phyloP scores from a whole-genome alignment of 1,140 invertebrate species.

The Drosophila orosa region DNA sequence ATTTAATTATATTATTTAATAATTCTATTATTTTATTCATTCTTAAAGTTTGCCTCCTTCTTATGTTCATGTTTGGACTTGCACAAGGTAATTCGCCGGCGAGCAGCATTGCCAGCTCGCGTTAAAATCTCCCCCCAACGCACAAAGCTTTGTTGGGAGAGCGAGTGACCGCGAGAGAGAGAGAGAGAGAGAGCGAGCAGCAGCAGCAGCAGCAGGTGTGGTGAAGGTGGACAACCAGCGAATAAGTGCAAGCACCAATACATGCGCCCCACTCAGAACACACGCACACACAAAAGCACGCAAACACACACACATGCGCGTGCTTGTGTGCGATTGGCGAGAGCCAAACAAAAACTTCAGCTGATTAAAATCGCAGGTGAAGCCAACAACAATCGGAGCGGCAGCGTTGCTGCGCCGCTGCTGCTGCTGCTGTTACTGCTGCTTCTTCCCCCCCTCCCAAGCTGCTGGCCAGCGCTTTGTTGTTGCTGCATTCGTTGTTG shows the following conservation, averaged over 20 bases:
- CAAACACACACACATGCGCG: background rate
- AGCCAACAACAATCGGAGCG: slow-evolving; percentile 44
- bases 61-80: slow-evolving; percentile 16
- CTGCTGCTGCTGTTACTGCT: slow-evolving; percentile 30
- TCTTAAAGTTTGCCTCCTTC: background rate
- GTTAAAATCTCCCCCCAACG: slow-evolving; percentile 5
- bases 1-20: too few relatives aligned
- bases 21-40: too few relatives aligned
- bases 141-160: slow-evolving; percentile 14
- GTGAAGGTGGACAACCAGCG: slow-evolving; percentile 62
- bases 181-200: slow-evolving; percentile 8
- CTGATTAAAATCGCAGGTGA: slow-evolving; percentile 78
- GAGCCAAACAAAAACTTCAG: slow-evolving; percentile 59
- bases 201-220: slow-evolving; percentile 72
- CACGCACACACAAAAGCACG: slow-evolving; percentile 1
- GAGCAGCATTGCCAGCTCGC: slow-evolving; percentile 55
- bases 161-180: slow-evolving; percentile 8
- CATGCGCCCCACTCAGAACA: slow-evolving; percentile 16
- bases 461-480: background rate
- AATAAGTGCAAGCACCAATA: slow-evolving; percentile 35
- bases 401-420: slow-evolving; percentile 12
- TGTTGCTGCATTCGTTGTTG: slow-evolving; percentile 24
- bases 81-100: slow-evolving; percentile 1
- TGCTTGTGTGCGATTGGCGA: slow-evolving; percentile 17
- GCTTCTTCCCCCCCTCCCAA: background rate